Conservation (phyloP, 2,113 vertebrate genomes). For the Apteryx mantelli region DNA sequence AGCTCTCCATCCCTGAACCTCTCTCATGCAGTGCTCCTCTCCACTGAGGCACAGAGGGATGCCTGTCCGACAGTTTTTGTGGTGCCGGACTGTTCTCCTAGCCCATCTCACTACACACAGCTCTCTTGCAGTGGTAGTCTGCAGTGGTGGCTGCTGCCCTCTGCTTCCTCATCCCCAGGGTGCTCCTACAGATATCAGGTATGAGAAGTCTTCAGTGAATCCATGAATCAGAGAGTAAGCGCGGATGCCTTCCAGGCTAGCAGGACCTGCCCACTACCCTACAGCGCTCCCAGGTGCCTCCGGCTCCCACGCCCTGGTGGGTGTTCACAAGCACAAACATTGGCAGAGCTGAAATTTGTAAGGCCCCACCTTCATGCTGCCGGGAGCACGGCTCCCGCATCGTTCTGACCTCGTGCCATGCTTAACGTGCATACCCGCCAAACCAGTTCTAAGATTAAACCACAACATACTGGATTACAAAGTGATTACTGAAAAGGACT, state of each 20-base stretch:
- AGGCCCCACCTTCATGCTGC: neutral
- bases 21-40: neutral
- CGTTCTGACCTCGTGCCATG: neutral
- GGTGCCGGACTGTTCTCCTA: neutral
- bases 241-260: neutral
- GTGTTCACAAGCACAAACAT: too few relatives aligned
- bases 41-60: fast-evolving
- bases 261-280: neutral
- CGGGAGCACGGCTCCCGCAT: fast-evolving
- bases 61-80: neutral
- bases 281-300: neutral
- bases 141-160: neutral
- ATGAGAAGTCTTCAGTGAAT: neutral
- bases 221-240: neutral
- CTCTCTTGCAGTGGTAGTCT: neutral
- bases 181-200: neutral
- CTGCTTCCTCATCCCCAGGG: neutral
- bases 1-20: neutral
- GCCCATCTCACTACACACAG: neutral
- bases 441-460: neutral
- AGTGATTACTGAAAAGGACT: neutral
- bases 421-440: neutral
- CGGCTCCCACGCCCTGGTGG: neutral
- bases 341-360: fast-evolving
- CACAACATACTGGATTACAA: neutral